These are phyloP conservation scores for Verasper variegatus DNA, from an alignment of 2,113 vertebrate genomes.

Conservation along the genomic window DNA sequence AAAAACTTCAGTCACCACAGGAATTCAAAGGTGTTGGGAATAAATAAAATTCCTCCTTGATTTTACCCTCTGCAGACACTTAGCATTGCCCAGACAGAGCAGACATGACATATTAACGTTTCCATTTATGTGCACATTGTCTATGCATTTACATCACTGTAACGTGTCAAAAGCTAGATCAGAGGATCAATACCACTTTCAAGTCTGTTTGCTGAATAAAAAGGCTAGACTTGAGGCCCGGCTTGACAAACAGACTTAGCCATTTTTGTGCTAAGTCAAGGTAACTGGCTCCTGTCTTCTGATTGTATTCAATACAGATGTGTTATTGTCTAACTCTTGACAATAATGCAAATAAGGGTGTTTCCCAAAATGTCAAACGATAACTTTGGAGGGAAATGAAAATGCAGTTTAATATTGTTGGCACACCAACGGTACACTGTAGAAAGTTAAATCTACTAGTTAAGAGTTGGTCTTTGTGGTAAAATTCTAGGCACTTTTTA, in stretches of 20 bases:
- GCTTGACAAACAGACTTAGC: neutral
- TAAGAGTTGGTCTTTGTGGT: neutral
- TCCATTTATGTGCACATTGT: neutral
- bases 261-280: neutral
- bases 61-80: neutral
- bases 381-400: neutral
- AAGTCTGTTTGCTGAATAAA: too few species aligned
- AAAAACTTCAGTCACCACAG: neutral
- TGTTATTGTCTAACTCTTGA: too few species aligned
- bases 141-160: neutral
- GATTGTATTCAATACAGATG: neutral
- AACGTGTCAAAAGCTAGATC: neutral
- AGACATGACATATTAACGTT: neutral
- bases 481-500: neutral
- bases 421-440: neutral
- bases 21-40: conserved; percentile 27
- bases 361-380: neutral
- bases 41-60: neutral
- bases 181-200: too few species aligned
- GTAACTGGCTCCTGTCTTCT: too few species aligned
- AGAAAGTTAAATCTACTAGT: neutral
- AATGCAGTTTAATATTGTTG: neutral
- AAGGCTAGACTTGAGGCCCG: neutral
- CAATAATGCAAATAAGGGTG: neutral
- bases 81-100: neutral